Conservation (phyloP, 2,113 vertebrate species). For the Serilophus lunatus region DNA sequence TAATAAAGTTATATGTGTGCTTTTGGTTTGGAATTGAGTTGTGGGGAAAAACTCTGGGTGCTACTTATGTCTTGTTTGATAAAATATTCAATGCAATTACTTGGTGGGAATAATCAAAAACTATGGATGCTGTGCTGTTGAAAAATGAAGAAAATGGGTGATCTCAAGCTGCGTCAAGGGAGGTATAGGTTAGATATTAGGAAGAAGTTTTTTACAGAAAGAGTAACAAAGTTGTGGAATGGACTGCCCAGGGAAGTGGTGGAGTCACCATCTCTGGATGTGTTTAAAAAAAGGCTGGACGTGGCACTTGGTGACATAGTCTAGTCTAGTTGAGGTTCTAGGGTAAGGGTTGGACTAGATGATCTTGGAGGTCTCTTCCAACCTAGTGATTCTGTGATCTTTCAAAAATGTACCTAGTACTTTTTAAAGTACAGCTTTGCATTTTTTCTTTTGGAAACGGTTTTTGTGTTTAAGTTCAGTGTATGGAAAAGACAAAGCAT, state of each 20-base stretch:
- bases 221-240: no score
- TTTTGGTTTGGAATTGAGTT: neutral
- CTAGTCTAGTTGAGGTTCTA: no score
- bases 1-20: neutral
- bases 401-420: neutral
- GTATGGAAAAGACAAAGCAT: neutral
- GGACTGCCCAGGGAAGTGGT: no score
- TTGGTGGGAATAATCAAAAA: neutral
- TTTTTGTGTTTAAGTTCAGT: neutral
- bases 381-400: no score
- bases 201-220: no score
- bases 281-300: no score
- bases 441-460: neutral
- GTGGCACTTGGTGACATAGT: no score
- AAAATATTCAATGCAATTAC: neutral
- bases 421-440: neutral
- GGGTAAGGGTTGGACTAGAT: no score
- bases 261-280: no score
- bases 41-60: neutral
- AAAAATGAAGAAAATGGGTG: neutral
- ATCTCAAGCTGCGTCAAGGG: no score
- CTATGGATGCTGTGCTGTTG: neutral
- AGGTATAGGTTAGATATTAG: no score
- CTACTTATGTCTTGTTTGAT: neutral
- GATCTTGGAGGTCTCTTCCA: no score